Percentiles rank a stretch among this genome's conserved stretches.
These are phyloP conservation scores for Philereme transversata DNA, from an alignment of 2,888 invertebrate genomes.

Conservation along the genomic window DNA sequence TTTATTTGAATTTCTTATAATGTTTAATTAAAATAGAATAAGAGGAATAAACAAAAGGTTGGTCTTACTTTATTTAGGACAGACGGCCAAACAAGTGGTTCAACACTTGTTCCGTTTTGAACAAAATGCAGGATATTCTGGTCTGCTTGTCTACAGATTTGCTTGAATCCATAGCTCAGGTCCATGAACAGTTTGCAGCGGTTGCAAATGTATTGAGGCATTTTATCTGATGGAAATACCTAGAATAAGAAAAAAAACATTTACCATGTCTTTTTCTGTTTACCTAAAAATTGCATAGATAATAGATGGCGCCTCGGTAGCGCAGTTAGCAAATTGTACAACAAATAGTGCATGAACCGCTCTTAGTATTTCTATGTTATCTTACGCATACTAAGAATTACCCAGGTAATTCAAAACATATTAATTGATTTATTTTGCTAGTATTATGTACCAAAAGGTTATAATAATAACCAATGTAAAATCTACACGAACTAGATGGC, in stretches of 20 bases:
- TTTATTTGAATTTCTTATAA: too few relatives aligned
- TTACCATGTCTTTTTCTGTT: not conserved
- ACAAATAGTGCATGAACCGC: not conserved
- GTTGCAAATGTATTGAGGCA: conserved; percentile 89
- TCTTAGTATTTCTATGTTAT: not conserved
- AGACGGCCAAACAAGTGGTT: conserved; percentile 76
- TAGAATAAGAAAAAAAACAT: conserved; percentile 45
- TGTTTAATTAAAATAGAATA: too few relatives aligned
- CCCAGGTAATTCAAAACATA: not conserved
- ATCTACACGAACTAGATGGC: conserved; percentile 17
- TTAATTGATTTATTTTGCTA: not conserved
- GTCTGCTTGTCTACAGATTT: conserved; percentile 89
- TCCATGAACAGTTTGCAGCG: conserved; percentile 88
- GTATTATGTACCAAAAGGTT: not conserved
- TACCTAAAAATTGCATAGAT: not conserved
- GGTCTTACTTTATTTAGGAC: conserved; percentile 68
- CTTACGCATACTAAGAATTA: too few relatives aligned
- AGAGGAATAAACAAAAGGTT: too few relatives aligned
- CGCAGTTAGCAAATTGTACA: conserved; percentile 1
- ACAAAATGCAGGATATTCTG: conserved; percentile 87
- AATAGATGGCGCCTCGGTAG: conserved; percentile 46
- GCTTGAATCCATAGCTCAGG: conserved; percentile 89
- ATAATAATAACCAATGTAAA: not conserved
- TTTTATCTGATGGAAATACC: conserved; percentile 87
- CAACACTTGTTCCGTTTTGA: conserved; percentile 85